Evolutionary conservation across 2,888 invertebrate genomes (phyloP), one percentile per base, ranked within the genome.

Genomic region (Tenthredo notha): DNA sequence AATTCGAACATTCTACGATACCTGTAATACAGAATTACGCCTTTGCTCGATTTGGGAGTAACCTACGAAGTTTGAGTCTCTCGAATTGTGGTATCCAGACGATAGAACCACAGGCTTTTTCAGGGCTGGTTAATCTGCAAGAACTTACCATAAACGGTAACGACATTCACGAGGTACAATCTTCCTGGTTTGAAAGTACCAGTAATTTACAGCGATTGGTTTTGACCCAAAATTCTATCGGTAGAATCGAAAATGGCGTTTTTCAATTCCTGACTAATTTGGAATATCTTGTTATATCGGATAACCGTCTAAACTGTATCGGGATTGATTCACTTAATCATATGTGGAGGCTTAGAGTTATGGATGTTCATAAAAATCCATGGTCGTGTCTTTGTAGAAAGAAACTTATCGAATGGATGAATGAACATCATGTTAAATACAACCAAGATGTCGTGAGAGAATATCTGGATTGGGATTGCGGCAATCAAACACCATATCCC

Each of bases 311-410:
- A 86, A 92, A 91, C 77, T 91, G 92, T 84, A 87, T 91, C 40
- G 88, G 90, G 2, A 86, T 90, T 29, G 86, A 90, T 50, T 87
- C 91, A 84, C 87, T 86, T 2, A 61, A 75, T 0, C 80, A 72
- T 1, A 84, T 90, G n/a, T 85, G 40, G 5, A 83, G 89, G 72
- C 83, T 91, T 6, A 43, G 83, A 4, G 83, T 85, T 1, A 50
- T 91, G 6, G 86, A 88, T 15, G 85, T 92, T 2, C 58, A 87
- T 1, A 86, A 84, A 2, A 91, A 91, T 85, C 92, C 91, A 2
- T 92, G 92, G 92, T 90, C 88, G 7, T 91, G 91, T 37, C 75
- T 91, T 2, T 92, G 91, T 82, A 88, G 87, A 0, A 86, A 77
- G 0, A 90, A 88, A 70, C 85, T 91, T 5, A 85, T 87, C 4